Evolutionary conservation across 2,888 invertebrate species (phyloP).

Genomic region (Drosophila multiciliata): DNA sequence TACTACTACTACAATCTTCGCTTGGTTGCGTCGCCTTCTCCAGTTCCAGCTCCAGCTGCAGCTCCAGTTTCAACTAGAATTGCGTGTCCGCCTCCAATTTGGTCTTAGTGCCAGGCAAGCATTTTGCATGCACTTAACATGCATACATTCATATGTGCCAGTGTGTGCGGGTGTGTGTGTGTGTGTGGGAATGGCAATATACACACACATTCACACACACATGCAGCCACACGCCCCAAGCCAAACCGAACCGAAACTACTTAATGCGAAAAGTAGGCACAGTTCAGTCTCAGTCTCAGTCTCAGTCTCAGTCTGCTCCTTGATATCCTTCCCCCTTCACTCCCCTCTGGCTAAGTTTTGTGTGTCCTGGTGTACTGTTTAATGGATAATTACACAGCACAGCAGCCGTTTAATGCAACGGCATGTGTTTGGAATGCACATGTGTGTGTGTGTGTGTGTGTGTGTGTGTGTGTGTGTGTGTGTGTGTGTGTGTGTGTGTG

Average conservation of each 20-base stretch:
- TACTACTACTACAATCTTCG: constrained; percentile 1
- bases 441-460: constrained; percentile 21
- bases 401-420: constrained; percentile 66
- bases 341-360: constrained; percentile 35
- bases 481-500: constrained; percentile 4
- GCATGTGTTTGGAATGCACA: constrained; percentile 7
- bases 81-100: constrained; percentile 19
- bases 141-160: constrained; percentile 7
- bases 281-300: constrained; percentile 29
- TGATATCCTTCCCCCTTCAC: background rate
- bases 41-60: background rate
- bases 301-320: constrained; percentile 3
- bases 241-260: constrained; percentile 64
- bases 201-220: constrained; percentile 23
- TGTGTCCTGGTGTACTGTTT: constrained; percentile 61
- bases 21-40: background rate
- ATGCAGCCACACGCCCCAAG: constrained; percentile 29
- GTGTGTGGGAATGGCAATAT: background rate
- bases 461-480: constrained; percentile 6
- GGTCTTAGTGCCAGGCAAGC: constrained; percentile 59
- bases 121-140: constrained; percentile 70
- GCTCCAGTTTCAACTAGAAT: background rate
- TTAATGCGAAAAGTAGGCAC: constrained; percentile 74
- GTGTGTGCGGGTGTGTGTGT: background rate
- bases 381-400: constrained; percentile 78